Evolutionary conservation across 2,113 vertebrate species (phyloP).

Genomic region (Monarcha castaneiventris): DNA sequence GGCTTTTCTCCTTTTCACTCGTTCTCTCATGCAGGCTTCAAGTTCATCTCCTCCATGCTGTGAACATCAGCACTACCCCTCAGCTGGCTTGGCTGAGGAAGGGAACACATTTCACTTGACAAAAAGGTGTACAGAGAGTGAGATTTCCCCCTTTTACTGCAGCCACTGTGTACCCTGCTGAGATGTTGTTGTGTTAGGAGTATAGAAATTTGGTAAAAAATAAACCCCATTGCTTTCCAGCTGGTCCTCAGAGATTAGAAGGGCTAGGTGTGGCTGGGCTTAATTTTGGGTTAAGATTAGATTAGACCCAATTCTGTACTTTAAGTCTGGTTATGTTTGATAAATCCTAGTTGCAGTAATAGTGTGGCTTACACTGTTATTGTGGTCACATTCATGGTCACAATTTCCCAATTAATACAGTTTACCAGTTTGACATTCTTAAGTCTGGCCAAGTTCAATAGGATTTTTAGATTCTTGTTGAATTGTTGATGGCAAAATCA

Average conservation of each 20-base stretch:
- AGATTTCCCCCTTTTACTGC: neutral
- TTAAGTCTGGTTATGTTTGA: neutral
- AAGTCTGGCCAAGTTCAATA: neutral
- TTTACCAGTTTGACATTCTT: neutral
- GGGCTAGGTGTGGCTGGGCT: neutral
- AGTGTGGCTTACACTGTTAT: neutral
- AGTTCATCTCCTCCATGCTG: neutral
- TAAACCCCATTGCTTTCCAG: neutral
- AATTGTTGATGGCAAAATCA: neutral
- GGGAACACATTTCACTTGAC: neutral
- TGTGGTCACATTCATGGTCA: neutral
- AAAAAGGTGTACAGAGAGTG: neutral
- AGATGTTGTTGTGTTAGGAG: neutral
- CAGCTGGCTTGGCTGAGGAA: neutral
- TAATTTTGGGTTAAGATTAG: neutral
- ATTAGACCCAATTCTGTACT: neutral
- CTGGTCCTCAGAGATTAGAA: neutral
- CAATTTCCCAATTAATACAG: neutral
- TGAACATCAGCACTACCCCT: neutral
- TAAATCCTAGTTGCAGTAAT: neutral
- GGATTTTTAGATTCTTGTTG: too few relatives aligned
- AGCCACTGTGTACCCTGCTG: rapidly evolving
- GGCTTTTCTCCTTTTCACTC: neutral
- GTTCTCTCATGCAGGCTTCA: neutral
- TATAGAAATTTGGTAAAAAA: neutral